Base-by-base conservation (phyloP, 1,140 invertebrate genomes). In the Megathymus violae region DNA sequence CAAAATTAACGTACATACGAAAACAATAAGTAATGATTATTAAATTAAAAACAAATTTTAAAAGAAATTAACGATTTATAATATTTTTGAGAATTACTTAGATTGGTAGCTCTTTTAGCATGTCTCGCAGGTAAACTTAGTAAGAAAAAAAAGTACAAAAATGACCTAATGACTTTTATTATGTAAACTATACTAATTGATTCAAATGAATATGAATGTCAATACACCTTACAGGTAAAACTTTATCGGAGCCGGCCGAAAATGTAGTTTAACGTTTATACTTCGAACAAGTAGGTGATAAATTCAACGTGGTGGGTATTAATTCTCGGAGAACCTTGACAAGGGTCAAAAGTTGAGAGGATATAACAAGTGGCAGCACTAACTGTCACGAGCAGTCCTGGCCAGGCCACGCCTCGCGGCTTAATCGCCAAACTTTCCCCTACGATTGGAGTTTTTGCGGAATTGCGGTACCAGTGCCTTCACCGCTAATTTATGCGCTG, bases 281-380 rank as follows among this genome's bases (percentile, higher is more conserved):
- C 19, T 59, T 52, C 41, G 44, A 65, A 69, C 70, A 70, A 79
- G 69, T 62, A 74, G 69, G 65, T 74, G 61, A 81, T 80, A 80
- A 80, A 80, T 82, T 78, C 70, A 43, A 48, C 41, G 71, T 80
- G 71, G 71, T 77, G 73, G 71, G 71, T 71, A 85, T 88, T 84
- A 80, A 86, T 83, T 81, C 77, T 69, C 79, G 71, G 74, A 44
- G 25, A 80, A 85, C 85, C 85, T 89, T 88, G 80, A 88, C 82
- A 80, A 82, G 84, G 87, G 86, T 88, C 78, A 73, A 79, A 89
- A 90, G 85, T 90, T 87, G 74, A 82, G 78, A 79, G 76, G 82
- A 88, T 90, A 88, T 88, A 88, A 88, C 82, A 88, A 89, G 85
- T 86, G 87, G 84, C 76, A 76, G 84, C 81, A 88, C 80, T 88